Base-by-base conservation (phyloP, 1,140 invertebrate genomes). In the Bathynomus jamesi region DNA sequence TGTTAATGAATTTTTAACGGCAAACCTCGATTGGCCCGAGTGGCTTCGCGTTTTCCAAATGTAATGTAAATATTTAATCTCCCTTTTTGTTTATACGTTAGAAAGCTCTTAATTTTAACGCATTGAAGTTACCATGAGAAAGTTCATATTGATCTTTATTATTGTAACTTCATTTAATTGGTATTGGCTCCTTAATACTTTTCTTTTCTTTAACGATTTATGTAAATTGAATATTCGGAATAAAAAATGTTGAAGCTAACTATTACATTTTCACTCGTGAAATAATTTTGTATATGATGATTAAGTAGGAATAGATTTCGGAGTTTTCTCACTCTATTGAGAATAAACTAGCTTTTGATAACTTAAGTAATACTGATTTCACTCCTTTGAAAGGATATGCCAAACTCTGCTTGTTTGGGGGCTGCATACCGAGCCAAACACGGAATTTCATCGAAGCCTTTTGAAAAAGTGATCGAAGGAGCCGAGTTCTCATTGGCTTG, bases 391-490 rank as follows among this genome's bases (percentile, higher is more conserved):
- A n/a, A 93, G 85, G 87, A 91, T 78, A 85, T 87, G 60, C 83
- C 87, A 0, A 94, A 96, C 83, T 94, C 94, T 0, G 93, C 93
- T 0, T 84, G 90, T 71, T 81, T 95, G 29, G 94, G 94, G 4
- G 88, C 90, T 8, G 93, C 93, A 0, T 92, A 91, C 78, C 86
- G 91, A 76, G 93, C 93, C 0, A 91, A 90, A 79, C 85, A 90
- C 78, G 88, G 85, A 76, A 76, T 87, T 1, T 17, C 29, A 46
- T 79, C 46, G 61, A 72, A 76, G 25, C 80, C 46, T 8, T 87
- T 84, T 73, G 73, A 82, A 4, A 81, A 85, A 63, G 83, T 86
- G 65, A 83, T 84, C 2, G 80, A 78, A 46, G 79, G 85, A 29
- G 81, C 84, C 40, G 80, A 84, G 74, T 83, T 86, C 4, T 81